Base-by-base conservation (phyloP, 1,140 invertebrate species). In the Drusus annulatus region DNA sequence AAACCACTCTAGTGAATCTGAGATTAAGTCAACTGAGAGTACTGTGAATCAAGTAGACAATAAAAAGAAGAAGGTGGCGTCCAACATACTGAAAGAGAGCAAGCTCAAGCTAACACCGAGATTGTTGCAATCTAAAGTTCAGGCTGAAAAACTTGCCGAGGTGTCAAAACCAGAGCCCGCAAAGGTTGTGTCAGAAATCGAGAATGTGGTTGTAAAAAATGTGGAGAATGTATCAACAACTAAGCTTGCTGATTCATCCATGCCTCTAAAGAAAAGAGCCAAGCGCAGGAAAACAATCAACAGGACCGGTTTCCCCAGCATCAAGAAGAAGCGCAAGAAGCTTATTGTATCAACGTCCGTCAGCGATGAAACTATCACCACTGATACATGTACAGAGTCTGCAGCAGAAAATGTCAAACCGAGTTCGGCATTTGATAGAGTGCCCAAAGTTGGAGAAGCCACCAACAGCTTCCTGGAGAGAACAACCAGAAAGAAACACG, bases 251-350 rank as follows among this genome's bases (percentile, higher is more conserved):
- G 79, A 80, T 76, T 80, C 81, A 52, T 80, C 78, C 17, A 81
- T 77, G 73, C 81, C 87, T 80, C 84, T 90, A 2, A 93, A 94
- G 84, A 93, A 94, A 81, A 94, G 94, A 86, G 88, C 92, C 8
- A 91, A 94, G 78, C 91, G 95, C 71, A 93, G 95, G 68, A 94
- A 96, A 87, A 91, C 93, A 6, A 93, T 94, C 15, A 97, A 97
- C 86, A 90, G 95, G 83, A 97, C 96, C 13, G 96, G 96, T 7
- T 97, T 97, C 87, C 96, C 96, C 0, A 95, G 92, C 17, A 89
- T 95, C 17, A 95, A 96, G 84, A 95, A 94, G 84, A 97, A 96
- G 86, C 96, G 96, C 85, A 95, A 95, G 84, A 95, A 94, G 86
- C 82, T 86, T 21, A 86, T 69, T 68, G 16, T 69, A 10, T 45